phyloP scores from a whole-genome alignment of 2,113 vertebrate species.

The Platysternon megacephalum region DNA sequence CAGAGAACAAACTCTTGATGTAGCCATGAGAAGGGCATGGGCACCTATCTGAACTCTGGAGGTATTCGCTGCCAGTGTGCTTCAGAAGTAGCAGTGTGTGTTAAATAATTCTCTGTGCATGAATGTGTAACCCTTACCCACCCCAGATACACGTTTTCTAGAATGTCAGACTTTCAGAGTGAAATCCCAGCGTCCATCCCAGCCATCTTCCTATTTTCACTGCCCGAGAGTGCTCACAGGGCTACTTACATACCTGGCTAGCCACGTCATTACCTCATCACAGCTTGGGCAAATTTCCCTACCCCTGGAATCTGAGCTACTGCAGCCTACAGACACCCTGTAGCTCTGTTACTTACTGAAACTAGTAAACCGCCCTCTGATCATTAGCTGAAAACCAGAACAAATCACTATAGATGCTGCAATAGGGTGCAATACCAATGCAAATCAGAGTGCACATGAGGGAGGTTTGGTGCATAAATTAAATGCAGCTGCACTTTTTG shows the following conservation, averaged over 20 bases:
- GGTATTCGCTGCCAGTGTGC: background rate
- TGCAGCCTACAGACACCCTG: background rate
- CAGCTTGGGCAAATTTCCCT: background rate
- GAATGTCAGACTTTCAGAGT: background rate
- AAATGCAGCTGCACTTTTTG: background rate
- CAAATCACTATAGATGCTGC: slow-evolving; percentile 14
- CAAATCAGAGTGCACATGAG: slow-evolving; percentile 14
- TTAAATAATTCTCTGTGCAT: background rate
- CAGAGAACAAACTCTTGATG: background rate
- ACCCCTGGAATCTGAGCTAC: background rate
- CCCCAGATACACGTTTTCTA: background rate
- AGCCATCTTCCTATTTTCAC: background rate
- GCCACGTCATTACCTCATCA: background rate
- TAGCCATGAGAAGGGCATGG: background rate
- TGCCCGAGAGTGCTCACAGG: background rate
- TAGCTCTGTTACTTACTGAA: background rate
- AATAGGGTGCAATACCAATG: slow-evolving; percentile 17
- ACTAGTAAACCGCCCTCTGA: slow-evolving; percentile 10
- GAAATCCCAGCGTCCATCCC: background rate
- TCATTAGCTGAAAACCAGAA: slow-evolving; percentile 48
- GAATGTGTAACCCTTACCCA: background rate
- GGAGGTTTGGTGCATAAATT: slow-evolving; percentile 9
- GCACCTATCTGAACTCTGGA: background rate
- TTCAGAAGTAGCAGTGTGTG: background rate
- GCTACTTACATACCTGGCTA: background rate